Base-by-base conservation (phyloP, 1,140 invertebrate species). In the Limonius californicus region DNA sequence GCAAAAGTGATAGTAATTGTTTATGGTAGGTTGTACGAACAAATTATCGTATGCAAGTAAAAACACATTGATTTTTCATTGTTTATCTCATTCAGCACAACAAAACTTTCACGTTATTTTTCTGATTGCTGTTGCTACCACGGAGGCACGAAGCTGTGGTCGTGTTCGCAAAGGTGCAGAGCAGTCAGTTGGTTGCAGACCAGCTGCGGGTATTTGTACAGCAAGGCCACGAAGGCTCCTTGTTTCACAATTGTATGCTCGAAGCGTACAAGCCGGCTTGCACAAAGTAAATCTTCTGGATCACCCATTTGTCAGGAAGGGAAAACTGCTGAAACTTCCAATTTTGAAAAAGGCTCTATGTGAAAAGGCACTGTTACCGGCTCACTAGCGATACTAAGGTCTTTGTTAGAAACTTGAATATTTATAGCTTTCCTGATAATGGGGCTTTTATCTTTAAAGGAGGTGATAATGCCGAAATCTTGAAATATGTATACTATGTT, bases 141-240 rank as follows among this genome's bases (percentile, higher is more conserved):
- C 18, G 72, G 72, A 14, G 72, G 71, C 32, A 72, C 65, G 60
- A 72, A 72, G 61, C 68, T 72, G 54, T 72, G 71, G 58, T n/a
- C 69, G 68, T 71, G 68, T 42, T 66, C 69, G 57, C 70, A 74
- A 16, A 74, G 55, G 56, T 71, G 68, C n/a, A 74, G 59, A 61
- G 69, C 72, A 59, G 68, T 69, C 69, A 74, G 71, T 39, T 69
- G 43, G 47, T 62, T 64, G 1, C 69, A 27, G 8, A 61, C 56
- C 27, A 70, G 61, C 62, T 72, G 69, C 2, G 66, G 65, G 47
- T 47, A 68, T 68, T 72, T 73, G 45, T 8, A 35, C n/a, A n/a
- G 32, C n/a, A 35, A n/a, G 32, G 8, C 8, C n/a, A n/a, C 8
- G n/a, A 8, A 8, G n/a, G 32, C n/a, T 35, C 32, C 8, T 35